These are phyloP conservation scores for Halictus quadricinctus DNA, from an alignment of 2,888 invertebrate genomes.

Conservation along the genomic window DNA sequence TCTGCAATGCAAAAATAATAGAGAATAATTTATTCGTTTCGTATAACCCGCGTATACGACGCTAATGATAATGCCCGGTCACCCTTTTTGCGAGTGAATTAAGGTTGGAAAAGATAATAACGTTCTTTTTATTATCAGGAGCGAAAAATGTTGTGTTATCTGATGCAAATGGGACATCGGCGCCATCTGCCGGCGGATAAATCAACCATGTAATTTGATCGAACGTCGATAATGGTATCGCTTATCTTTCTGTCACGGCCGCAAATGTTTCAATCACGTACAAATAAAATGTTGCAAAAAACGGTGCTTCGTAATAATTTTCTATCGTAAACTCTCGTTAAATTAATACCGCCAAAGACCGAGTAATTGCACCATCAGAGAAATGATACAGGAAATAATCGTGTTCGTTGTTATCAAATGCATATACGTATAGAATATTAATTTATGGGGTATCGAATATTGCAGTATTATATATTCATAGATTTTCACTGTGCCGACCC, in stretches of 20 bases:
- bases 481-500: not conserved
- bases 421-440: not conserved
- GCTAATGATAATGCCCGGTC: not conserved
- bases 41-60: not conserved
- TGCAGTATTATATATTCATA: slow-evolving; percentile 9
- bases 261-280: not conserved
- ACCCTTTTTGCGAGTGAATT: not conserved
- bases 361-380: not conserved
- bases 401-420: not conserved
- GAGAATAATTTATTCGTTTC: slow-evolving; percentile 9
- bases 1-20: slow-evolving; percentile 5
- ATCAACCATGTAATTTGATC: slow-evolving; percentile 20
- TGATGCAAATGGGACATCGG: not conserved
- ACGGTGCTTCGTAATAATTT: not conserved
- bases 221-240: slow-evolving; percentile 44
- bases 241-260: not conserved
- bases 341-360: not conserved
- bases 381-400: not conserved
- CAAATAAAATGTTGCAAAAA: not conserved
- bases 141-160: not conserved
- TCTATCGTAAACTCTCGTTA: not conserved
- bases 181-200: slow-evolving; percentile 40
- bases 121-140: not conserved
- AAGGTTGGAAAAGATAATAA: slow-evolving; percentile 1
- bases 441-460: slow-evolving; percentile 1